phyloP scores from a whole-genome alignment of 2,888 invertebrate species.

The Apodemia mormo region DNA sequence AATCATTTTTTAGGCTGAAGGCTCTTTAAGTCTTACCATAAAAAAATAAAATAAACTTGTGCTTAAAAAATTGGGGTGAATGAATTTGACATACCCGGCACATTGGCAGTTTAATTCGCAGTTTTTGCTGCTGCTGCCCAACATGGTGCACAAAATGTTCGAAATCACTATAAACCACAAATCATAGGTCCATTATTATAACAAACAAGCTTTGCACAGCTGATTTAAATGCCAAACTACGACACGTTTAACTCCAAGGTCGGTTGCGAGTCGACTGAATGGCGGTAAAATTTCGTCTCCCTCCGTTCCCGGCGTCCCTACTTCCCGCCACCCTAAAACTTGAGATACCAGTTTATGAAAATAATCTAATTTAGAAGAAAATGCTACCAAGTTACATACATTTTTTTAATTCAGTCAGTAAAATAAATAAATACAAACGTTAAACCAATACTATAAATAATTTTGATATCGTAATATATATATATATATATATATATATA shows the following conservation, averaged over 20 bases:
- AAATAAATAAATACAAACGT: not conserved
- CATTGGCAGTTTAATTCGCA: slow-evolving; percentile 74
- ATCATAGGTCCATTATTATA: slow-evolving; percentile 30
- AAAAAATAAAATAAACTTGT: not conserved
- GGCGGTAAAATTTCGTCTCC: slow-evolving; percentile 25
- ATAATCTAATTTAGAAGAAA: not conserved
- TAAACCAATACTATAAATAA: not conserved
- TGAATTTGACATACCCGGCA: slow-evolving; percentile 59
- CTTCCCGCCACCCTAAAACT: slow-evolving; percentile 48
- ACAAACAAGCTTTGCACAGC: slow-evolving; percentile 10
- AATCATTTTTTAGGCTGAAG: not conserved
- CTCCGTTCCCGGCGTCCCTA: slow-evolving; percentile 37
- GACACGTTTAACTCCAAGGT: slow-evolving; percentile 7
- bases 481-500: too few species aligned
- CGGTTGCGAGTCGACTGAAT: slow-evolving; percentile 26
- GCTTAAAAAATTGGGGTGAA: slow-evolving; percentile 3
- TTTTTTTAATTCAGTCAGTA: not conserved
- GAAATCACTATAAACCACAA: slow-evolving; percentile 41
- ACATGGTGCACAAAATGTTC: slow-evolving; percentile 56
- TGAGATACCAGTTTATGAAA: slow-evolving; percentile 34
- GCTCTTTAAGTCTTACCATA: not conserved
- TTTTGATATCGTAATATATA: too few species aligned
- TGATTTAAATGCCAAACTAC: slow-evolving; percentile 10
- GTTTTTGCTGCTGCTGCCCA: slow-evolving; percentile 65
- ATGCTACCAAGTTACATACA: not conserved